A percentile compares a stretch with the other conserved stretches of the same genome.
Conservation (phyloP, 2,797 vertebrate species). For the Gambusia yucatana region DNA sequence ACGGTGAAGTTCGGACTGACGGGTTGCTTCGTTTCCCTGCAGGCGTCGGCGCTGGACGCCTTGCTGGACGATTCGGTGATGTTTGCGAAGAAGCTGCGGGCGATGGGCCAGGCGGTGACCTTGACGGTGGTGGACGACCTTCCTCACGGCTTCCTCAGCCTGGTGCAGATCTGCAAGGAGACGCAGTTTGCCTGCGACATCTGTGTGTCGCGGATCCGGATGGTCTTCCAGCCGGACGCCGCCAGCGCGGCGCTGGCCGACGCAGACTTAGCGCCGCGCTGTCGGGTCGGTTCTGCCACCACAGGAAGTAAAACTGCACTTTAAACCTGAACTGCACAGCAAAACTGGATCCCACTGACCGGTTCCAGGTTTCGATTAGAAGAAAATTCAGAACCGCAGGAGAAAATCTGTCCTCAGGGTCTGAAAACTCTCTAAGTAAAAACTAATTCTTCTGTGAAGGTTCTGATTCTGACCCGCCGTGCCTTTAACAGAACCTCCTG, state of each 20-base stretch:
- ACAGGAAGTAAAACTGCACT: conserved; percentile 27
- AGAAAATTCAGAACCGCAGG: background rate
- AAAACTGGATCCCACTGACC: background rate
- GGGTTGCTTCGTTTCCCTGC: background rate
- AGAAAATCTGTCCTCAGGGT: background rate
- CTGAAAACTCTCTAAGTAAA: background rate
- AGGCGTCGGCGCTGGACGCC: conserved; percentile 90
- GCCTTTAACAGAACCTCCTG: background rate
- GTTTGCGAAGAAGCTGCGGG: conserved; percentile 87
- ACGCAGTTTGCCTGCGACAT: conserved; percentile 79
- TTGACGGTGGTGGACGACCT: conserved; percentile 88
- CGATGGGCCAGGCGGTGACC: conserved; percentile 82
- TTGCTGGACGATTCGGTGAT: conserved; percentile 92
- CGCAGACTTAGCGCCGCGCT: conserved; percentile 24
- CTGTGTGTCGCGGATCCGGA: conserved; percentile 82
- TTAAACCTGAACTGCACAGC: conserved; percentile 29
- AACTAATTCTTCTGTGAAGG: background rate
- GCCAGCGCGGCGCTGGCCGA: conserved; percentile 20
- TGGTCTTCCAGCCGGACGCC: conserved; percentile 65
- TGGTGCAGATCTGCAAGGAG: conserved; percentile 84
- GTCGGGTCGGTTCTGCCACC: background rate
- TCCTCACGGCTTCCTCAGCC: conserved; percentile 91
- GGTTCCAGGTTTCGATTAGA: background rate
- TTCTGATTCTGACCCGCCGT: background rate
- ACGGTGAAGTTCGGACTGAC: no score